A percentile compares a stretch with the other conserved stretches of the same genome.
phyloP scores from a whole-genome alignment of 2,888 invertebrate species.

The Macrosoma leucophasiata region DNA sequence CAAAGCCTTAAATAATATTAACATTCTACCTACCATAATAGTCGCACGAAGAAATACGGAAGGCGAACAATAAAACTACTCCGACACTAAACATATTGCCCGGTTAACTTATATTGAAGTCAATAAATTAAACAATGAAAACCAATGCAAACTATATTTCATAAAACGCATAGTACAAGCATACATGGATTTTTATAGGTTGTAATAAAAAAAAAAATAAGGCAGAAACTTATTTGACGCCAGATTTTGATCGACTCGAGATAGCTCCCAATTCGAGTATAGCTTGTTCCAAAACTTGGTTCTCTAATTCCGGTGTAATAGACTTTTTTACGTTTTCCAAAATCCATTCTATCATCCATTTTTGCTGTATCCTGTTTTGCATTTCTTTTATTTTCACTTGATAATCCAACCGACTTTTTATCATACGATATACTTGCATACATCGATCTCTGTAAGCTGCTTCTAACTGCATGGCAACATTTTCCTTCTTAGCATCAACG shows the following conservation, averaged over 20 bases:
- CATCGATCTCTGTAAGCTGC: constrained; percentile 85
- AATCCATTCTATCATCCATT: constrained; percentile 96
- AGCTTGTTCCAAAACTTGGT: constrained; percentile 88
- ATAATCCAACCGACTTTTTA: constrained; percentile 90
- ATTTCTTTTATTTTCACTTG: constrained; percentile 87
- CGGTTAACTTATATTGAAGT: too few relatives aligned
- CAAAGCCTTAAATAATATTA: too few relatives aligned
- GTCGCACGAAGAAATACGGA: too few relatives aligned
- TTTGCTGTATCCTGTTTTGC: constrained; percentile 88
- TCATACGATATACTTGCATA: constrained; percentile 67
- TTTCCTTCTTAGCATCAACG: constrained; percentile 91
- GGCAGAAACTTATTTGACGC: too few relatives aligned
- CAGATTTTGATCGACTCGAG: constrained; percentile 58
- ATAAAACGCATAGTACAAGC: too few relatives aligned
- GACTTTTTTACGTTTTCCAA: constrained; percentile 86
- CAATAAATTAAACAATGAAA: too few relatives aligned
- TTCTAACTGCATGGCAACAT: constrained; percentile 93
- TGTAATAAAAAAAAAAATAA: too few relatives aligned
- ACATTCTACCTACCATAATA: too few relatives aligned
- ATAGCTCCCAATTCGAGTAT: constrained; percentile 86
- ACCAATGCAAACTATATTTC: too few relatives aligned
- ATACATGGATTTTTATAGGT: too few relatives aligned
- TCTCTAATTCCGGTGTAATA: constrained; percentile 92
- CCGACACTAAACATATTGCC: too few relatives aligned
- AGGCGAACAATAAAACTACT: too few relatives aligned